Evolutionary conservation across 2,888 invertebrate genomes (phyloP).

Genomic region (Hyposoter dolosus): DNA sequence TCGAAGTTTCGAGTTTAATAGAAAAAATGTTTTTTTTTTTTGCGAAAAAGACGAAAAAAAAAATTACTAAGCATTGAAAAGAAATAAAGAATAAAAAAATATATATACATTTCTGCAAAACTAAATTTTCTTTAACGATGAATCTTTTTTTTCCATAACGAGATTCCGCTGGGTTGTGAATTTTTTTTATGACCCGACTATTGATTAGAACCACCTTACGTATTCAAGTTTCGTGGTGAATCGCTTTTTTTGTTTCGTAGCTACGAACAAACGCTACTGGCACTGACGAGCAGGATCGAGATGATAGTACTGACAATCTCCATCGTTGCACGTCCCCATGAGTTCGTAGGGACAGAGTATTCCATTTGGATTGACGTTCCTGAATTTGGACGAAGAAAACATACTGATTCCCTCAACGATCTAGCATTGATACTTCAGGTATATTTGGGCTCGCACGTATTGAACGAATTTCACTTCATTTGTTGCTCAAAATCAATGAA

Average conservation of each 20-base stretch:
- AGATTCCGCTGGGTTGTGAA: slow-evolving; percentile 25
- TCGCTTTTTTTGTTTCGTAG: slow-evolving; percentile 69
- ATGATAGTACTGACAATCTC: slow-evolving; percentile 82
- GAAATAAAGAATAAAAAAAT: background rate
- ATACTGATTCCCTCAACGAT: slow-evolving; percentile 68
- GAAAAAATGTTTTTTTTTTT: background rate
- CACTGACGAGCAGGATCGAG: slow-evolving; percentile 75
- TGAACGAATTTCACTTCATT: background rate
- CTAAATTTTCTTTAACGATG: slow-evolving; percentile 20
- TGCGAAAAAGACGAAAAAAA: background rate
- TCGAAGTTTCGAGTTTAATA: background rate
- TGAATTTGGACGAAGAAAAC: slow-evolving; percentile 75
- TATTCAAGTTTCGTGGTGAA: slow-evolving; percentile 77
- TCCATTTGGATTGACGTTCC: slow-evolving; percentile 80
- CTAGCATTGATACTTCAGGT: slow-evolving; percentile 25
- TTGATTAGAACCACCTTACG: slow-evolving; percentile 83
- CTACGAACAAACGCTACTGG: slow-evolving; percentile 75
- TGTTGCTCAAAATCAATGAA: background rate
- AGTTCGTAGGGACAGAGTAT: slow-evolving; percentile 83
- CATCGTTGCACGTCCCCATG: slow-evolving; percentile 83
- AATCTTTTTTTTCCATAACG: slow-evolving; percentile 21
- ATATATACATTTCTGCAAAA: background rate
- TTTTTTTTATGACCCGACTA: slow-evolving; percentile 66
- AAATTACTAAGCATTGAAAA: background rate
- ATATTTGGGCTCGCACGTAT: slow-evolving; percentile 5